Conservation (phyloP, 1,140 invertebrate species). For the Euwallacea similis region DNA sequence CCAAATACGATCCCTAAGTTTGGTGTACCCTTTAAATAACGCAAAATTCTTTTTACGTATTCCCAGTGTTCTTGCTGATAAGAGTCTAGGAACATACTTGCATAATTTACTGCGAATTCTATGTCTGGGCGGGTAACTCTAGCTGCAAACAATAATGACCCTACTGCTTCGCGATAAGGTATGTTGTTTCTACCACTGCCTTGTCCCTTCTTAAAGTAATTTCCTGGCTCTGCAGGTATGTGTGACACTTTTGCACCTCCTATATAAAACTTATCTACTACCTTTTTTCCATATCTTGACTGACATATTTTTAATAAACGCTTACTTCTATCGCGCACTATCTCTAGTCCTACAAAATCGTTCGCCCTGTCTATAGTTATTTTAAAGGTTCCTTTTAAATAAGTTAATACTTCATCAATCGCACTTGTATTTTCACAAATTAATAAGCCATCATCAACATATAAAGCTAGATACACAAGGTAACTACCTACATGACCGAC, state of each 20-base stretch:
- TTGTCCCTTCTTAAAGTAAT: not conserved
- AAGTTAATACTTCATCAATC: constrained; percentile 6
- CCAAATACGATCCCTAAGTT: constrained; percentile 45
- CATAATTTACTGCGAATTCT: constrained; percentile 49
- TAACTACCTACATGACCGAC: too few relatives aligned
- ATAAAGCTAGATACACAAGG: constrained; percentile 45
- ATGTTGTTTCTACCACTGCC: constrained; percentile 7
- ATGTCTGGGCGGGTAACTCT: constrained; percentile 53
- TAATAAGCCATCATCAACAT: constrained; percentile 28
- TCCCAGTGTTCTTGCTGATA: constrained; percentile 46
- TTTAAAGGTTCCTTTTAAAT: constrained; percentile 20
- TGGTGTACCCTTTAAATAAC: constrained; percentile 54
- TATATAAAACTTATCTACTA: constrained; percentile 34
- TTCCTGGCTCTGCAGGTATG: constrained; percentile 11
- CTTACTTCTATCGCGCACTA: constrained; percentile 4
- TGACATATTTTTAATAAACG: constrained; percentile 22
- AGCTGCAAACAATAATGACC: constrained; percentile 52
- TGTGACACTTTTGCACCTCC: constrained; percentile 6
- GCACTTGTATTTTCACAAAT: constrained; percentile 9
- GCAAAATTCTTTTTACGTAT: constrained; percentile 50
- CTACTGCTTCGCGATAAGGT: constrained; percentile 51
- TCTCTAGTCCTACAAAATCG: constrained; percentile 25
- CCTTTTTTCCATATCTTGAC: constrained; percentile 16
- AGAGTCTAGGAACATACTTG: constrained; percentile 44
- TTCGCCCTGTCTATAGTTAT: constrained; percentile 12